phyloP scores from a whole-genome alignment of 2,888 invertebrate species.

The Byasa hedistus region DNA sequence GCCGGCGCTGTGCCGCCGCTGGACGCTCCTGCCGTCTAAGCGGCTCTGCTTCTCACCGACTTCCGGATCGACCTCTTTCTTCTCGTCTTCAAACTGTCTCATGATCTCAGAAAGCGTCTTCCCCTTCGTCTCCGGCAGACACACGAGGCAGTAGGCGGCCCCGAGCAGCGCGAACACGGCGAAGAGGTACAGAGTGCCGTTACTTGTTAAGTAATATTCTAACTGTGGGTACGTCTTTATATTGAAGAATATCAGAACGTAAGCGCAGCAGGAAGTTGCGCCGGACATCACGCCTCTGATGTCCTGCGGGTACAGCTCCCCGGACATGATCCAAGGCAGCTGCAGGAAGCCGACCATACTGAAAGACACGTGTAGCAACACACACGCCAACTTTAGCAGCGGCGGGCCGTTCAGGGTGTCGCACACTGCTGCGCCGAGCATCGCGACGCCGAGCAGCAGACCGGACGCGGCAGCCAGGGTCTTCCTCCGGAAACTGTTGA shows the following conservation, averaged over 20 bases:
- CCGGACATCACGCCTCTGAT: conserved; percentile 86
- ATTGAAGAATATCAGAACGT: conserved; percentile 84
- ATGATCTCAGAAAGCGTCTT: conserved; percentile 85
- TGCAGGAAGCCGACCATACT: conserved; percentile 88
- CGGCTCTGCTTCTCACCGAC: conserved; percentile 49
- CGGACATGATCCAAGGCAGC: conserved; percentile 87
- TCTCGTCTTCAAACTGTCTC: conserved; percentile 77
- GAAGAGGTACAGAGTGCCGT: conserved; percentile 83
- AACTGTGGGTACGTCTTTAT: conserved; percentile 86
- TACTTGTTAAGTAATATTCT: conserved; percentile 77
- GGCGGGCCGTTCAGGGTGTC: conserved; percentile 78
- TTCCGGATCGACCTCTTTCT: conserved; percentile 62
- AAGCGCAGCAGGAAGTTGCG: conserved; percentile 84
- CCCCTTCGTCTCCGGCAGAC: conserved; percentile 85
- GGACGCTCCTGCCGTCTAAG: conserved; percentile 56
- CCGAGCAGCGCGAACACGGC: conserved; percentile 80
- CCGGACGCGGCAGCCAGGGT: conserved; percentile 83
- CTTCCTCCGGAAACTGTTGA: conserved; percentile 82
- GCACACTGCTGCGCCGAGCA: conserved; percentile 82
- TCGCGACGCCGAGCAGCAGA: conserved; percentile 82
- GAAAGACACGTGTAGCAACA: conserved; percentile 84
- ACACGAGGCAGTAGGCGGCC: conserved; percentile 79
- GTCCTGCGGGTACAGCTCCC: conserved; percentile 84
- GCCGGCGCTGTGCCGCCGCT: conserved; percentile 68
- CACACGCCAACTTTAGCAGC: conserved; percentile 77